Evolutionary conservation across 1,140 invertebrate species (phyloP), one percentile per base, ranked within the genome.

Genomic region (Sycophila sp.): DNA sequence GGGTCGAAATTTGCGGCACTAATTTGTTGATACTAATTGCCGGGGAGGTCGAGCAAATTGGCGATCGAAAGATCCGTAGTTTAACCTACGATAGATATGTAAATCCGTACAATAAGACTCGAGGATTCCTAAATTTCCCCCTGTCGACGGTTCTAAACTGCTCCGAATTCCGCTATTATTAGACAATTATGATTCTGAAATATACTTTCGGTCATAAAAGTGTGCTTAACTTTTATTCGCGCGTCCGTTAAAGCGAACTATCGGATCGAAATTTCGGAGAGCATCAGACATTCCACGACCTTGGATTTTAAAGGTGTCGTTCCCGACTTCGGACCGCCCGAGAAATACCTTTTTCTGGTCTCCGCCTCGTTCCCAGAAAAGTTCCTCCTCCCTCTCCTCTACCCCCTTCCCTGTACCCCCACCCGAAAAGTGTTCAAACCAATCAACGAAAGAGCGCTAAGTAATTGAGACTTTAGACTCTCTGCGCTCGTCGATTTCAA

Each of bases 401-500:
- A n/a, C n/a, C n/a, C n/a, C n/a, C n/a, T n/a, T n/a, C n/a, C n/a
- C n/a, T n/a, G n/a, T n/a, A n/a, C n/a, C n/a, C n/a, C n/a, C n/a
- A n/a, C 11, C 53, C 24, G 66, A 69, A 60, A 69, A 69, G 45
- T 60, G 42, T 51, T 69, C 56, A 34, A 60, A 60, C 66, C 66
- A 69, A 69, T 69, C 66, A 69, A 56, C 40, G 36, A 69, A 40
- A 69, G 55, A 60, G 62, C 65, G 34, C 56, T 70, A 60, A 69
- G 66, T 69, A 69, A 69, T 69, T 69, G 66, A 69, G 66, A 69
- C 59, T 72, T 58, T 42, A 58, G 64, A 58, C 67, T 34, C 22
- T 42, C 60, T n/a, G 59, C 45, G 32, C 62, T 56, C 26, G 51
- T 56, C 64, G 64, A 68, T 68, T 68, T 68, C 65, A 59, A 68